Evolutionary conservation across 2,888 invertebrate genomes (phyloP).

Genomic region (Hirtodrosophila alboralis): DNA sequence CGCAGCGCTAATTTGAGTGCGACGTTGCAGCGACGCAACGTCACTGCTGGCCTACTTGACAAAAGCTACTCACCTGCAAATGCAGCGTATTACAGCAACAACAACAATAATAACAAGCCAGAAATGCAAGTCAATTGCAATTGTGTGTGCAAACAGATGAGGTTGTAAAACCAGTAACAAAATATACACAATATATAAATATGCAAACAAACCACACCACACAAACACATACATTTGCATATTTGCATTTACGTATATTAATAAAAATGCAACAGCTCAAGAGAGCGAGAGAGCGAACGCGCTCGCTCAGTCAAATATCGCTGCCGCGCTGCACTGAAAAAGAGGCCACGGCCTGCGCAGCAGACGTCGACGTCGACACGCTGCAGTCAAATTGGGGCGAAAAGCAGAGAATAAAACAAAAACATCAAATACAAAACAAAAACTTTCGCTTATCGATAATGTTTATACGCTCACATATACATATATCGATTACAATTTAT

Average conservation of each 20-base stretch:
- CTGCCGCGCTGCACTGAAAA: slow-evolving; percentile 35
- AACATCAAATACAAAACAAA: slow-evolving; percentile 18
- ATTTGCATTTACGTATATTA: too few relatives aligned
- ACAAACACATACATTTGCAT: slow-evolving; percentile 6
- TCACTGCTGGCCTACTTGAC: slow-evolving; percentile 60
- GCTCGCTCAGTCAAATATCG: slow-evolving; percentile 20
- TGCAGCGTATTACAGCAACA: slow-evolving; percentile 39
- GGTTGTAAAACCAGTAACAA: slow-evolving; percentile 53
- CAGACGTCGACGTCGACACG: slow-evolving; percentile 35
- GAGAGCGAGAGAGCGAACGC: slow-evolving; percentile 21
- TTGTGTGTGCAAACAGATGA: slow-evolving; percentile 50
- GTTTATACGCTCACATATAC: slow-evolving; percentile 21
- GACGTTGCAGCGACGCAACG: slow-evolving; percentile 15
- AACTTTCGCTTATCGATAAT: slow-evolving; percentile 63
- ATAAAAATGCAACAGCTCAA: slow-evolving; percentile 48
- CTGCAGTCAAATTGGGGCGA: slow-evolving; percentile 64
- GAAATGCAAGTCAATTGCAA: slow-evolving; percentile 49
- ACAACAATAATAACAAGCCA: slow-evolving; percentile 24
- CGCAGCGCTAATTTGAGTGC: slow-evolving; percentile 31
- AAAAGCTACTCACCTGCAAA: slow-evolving; percentile 55
- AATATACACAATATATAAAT: slow-evolving; percentile 62
- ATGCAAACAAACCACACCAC: slow-evolving; percentile 48
- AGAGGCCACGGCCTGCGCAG: slow-evolving; percentile 68
- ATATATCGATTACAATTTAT: slow-evolving; percentile 17
- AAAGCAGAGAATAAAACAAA: slow-evolving; percentile 26